Evolutionary conservation across 2,888 invertebrate species (phyloP).

Genomic region (Druceiella hillmani): DNA sequence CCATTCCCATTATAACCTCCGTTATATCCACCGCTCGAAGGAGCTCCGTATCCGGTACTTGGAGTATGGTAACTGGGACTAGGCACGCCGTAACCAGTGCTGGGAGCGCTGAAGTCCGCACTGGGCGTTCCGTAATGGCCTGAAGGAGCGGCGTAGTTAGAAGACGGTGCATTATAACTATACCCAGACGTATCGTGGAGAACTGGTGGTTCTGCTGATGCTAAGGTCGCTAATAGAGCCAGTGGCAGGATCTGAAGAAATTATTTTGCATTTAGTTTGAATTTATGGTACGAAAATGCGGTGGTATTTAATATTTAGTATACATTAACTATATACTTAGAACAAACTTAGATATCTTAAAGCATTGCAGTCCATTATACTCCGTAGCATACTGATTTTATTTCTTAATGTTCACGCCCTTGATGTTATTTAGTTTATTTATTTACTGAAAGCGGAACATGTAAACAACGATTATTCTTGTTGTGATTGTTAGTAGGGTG

Average conservation of each 20-base stretch:
- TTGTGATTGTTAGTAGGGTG: too few relatives aligned
- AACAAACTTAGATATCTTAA: too few relatives aligned
- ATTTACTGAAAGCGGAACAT: too few relatives aligned
- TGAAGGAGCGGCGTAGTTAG: constrained; percentile 29
- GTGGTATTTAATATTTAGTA: too few relatives aligned
- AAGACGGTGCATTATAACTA: constrained; percentile 32
- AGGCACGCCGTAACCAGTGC: constrained; percentile 15
- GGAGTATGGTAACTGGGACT: constrained; percentile 30
- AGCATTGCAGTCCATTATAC: too few relatives aligned
- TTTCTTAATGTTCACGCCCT: too few relatives aligned
- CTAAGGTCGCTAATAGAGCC: constrained; percentile 29
- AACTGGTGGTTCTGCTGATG: constrained; percentile 35
- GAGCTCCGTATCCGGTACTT: constrained; percentile 32
- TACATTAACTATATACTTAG: too few relatives aligned
- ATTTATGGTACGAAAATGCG: too few relatives aligned
- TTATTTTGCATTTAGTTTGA: too few relatives aligned
- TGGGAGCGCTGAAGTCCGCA: constrained; percentile 28
- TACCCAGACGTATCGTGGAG: constrained; percentile 27
- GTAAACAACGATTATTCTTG: too few relatives aligned
- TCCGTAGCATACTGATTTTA: too few relatives aligned
- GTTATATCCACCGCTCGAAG: constrained; percentile 17
- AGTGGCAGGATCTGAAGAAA: constrained; percentile 31
- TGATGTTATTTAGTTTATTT: too few relatives aligned
- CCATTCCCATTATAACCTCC: constrained; percentile 5
- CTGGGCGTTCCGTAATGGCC: constrained; percentile 36